phyloP scores from a whole-genome alignment of 2,797 vertebrate genomes.

The Hephaestus fuliginosus region DNA sequence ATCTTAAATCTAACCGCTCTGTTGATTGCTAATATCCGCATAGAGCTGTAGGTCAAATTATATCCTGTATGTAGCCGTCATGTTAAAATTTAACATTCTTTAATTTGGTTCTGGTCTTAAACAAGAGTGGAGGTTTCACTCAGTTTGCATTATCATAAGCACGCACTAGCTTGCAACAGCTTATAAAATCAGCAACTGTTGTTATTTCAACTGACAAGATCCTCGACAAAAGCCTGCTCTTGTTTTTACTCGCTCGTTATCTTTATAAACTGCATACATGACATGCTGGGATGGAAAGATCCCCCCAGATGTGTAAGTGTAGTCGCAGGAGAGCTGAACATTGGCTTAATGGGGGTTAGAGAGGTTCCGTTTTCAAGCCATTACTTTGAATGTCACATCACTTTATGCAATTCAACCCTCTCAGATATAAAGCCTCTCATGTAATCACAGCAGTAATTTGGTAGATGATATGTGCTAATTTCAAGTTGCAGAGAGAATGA shows the following conservation, averaged over 20 bases:
- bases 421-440: conserved; percentile 40
- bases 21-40: no score
- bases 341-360: conserved; percentile 56
- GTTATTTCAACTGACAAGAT: neutral
- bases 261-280: neutral
- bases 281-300: neutral
- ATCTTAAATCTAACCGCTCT: no score
- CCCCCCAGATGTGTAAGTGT: conserved; percentile 13
- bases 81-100: neutral
- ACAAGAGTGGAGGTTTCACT: neutral
- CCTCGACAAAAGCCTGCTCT: neutral
- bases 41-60: neutral
- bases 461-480: conserved; percentile 46
- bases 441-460: conserved; percentile 39
- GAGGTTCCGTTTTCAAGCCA: conserved; percentile 27
- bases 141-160: neutral
- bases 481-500: conserved; percentile 27
- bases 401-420: conserved; percentile 22
- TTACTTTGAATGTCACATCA: conserved; percentile 65
- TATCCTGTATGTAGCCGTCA: neutral
- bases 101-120: neutral
- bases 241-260: no score
- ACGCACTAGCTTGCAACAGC: no score
- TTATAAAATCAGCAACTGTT: neutral
- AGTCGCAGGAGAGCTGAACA: conserved; percentile 12